Evolutionary conservation across 35 echinoderm and acorn worm species (phyloP).

Genomic region (Heliocidaris tuberculata): DNA sequence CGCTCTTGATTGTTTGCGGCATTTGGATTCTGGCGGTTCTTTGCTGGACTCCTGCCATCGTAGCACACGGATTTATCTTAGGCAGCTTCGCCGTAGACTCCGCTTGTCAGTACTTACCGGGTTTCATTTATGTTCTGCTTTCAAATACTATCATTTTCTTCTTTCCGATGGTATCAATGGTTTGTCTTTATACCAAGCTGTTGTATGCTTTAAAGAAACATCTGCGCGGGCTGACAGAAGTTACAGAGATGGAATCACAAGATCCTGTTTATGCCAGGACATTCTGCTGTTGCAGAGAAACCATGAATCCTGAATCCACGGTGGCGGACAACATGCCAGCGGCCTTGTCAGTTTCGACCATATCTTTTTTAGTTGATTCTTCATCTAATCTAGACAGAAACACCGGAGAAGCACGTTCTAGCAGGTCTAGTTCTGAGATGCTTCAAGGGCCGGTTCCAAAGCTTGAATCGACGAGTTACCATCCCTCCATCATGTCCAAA

Average conservation of each 20-base stretch:
- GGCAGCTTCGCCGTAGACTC: slow-evolving; percentile 28
- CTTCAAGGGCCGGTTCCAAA: background rate
- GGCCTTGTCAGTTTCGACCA: background rate
- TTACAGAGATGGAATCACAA: background rate
- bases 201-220: slow-evolving; percentile 13
- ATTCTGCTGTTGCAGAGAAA: background rate
- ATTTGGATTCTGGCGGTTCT: slow-evolving; percentile 57
- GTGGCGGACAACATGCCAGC: background rate
- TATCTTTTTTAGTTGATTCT: background rate
- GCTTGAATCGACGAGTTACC: background rate
- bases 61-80: background rate
- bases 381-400: background rate
- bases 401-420: background rate
- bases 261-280: background rate
- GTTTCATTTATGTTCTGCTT: slow-evolving; percentile 47
- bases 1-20: slow-evolving; percentile 32
- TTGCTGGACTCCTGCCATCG: slow-evolving; percentile 59
- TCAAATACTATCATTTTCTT: slow-evolving; percentile 52
- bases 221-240: background rate
- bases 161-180: slow-evolving; percentile 49
- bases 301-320: background rate
- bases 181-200: slow-evolving; percentile 48
- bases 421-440: background rate
- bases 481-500: background rate
- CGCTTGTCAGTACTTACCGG: slow-evolving; percentile 49